phyloP scores from a whole-genome alignment of 2,888 invertebrate genomes.

The Tridacna gigas region DNA sequence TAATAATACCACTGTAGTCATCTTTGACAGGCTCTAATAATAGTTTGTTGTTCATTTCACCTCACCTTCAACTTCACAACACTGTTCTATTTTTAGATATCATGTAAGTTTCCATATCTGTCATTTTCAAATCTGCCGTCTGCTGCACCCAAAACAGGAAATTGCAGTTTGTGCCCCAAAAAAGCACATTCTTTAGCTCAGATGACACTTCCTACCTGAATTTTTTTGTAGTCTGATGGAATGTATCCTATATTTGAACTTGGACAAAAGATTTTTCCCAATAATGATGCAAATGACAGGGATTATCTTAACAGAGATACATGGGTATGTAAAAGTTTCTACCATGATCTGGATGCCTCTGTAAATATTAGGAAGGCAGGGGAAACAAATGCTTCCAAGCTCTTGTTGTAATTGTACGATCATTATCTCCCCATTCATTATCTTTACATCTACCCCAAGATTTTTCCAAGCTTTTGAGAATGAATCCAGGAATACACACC shows the following conservation, averaged over 20 bases:
- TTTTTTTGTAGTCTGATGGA: conserved; percentile 36
- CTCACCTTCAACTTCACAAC: conserved; percentile 36
- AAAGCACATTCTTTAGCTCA: background rate
- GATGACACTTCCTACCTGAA: conserved; percentile 10
- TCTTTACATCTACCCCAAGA: background rate
- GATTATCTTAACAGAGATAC: conserved; percentile 57
- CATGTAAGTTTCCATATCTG: conserved; percentile 53
- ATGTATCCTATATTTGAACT: conserved; percentile 69
- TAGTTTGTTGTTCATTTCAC: conserved; percentile 63
- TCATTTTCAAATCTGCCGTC: conserved; percentile 51
- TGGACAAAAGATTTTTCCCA: conserved; percentile 61
- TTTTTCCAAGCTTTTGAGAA: background rate
- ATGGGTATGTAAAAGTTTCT: conserved; percentile 54
- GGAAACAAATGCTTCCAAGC: background rate
- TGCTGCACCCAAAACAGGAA: conserved; percentile 44
- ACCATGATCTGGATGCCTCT: background rate
- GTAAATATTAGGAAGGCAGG: background rate
- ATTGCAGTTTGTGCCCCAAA: background rate
- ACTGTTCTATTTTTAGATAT: conserved; percentile 50
- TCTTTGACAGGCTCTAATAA: conserved; percentile 59
- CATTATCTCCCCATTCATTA: background rate
- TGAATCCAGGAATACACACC: background rate
- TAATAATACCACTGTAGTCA: conserved; percentile 35
- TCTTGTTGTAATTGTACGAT: background rate
- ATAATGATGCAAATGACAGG: conserved; percentile 56